Base-by-base conservation (phyloP, 2,888 invertebrate genomes). In the Philereme vetulata region DNA sequence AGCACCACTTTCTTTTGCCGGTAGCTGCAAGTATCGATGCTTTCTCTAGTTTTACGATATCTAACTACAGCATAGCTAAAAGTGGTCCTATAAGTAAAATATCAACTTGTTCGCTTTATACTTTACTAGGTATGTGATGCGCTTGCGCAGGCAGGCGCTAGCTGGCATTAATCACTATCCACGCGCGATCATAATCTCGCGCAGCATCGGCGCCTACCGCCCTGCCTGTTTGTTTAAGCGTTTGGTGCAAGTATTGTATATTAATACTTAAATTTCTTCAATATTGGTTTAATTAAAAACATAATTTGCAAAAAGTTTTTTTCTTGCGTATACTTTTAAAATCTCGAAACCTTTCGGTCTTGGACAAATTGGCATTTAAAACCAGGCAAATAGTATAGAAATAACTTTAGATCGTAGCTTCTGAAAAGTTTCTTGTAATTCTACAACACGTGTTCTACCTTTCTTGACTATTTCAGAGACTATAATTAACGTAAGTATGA, bases 121-220 rank as follows among this genome's bases (percentile, higher is more conserved):
- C 21, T 21, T 1, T 21, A 21, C 21, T 21, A 21, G 21, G 21
- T 21, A 21, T 21, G 21, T 21, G 21, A 21, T 21, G 21, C 72
- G 77, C 75, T 65, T 65, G 79, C 80, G 81, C 80, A 74, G 21
- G 21, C 10, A 75, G 76, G 77, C 79, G 78, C 82, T 84, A 84
- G 81, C 76, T 72, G 80, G 84, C 76, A 88, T 89, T 87, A 90
- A 90, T 91, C 90, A 88, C 77, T 76, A 80, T 78, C 78, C 85
- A 83, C 80, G 76, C 77, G 72, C 78, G 89, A 90, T 88, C 86
- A 86, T 90, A 88, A 90, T 89, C 89, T 85, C 75, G 68, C 63
- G 71, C 71, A 71, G 76, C 72, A 77, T 65, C 82, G 85, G 82
- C 88, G 88, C 86, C 87, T 82, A 82, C 81, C 79, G 78, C 80